phyloP scores from a whole-genome alignment of 2,797 vertebrate species.

The Tamandua tetradactyla region DNA sequence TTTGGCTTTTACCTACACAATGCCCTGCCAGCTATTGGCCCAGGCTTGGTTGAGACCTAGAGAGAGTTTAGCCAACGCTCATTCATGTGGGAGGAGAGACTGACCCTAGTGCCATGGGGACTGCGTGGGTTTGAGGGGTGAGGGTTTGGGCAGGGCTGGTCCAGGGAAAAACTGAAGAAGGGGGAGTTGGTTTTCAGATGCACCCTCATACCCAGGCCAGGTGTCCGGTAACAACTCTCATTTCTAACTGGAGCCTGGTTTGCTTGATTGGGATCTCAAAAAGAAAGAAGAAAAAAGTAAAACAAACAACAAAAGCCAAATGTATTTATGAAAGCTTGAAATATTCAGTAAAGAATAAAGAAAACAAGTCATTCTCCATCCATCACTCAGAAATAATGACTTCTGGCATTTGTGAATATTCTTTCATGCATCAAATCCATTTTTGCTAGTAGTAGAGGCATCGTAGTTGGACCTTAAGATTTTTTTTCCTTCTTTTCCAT shows the following conservation, averaged over 20 bases:
- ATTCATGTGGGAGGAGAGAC: background rate
- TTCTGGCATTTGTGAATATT: background rate
- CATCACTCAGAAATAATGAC: background rate
- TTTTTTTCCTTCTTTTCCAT: background rate
- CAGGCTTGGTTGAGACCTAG: slow-evolving; percentile 20
- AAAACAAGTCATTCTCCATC: background rate
- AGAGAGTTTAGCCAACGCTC: slow-evolving; percentile 13
- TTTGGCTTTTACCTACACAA: slow-evolving; percentile 71
- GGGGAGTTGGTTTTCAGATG: background rate
- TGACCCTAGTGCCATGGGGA: background rate
- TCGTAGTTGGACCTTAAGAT: background rate
- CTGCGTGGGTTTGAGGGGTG: background rate
- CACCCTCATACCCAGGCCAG: rapidly evolving
- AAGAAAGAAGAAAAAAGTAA: background rate
- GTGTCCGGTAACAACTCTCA: background rate
- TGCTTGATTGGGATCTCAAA: background rate
- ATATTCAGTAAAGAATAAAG: slow-evolving; percentile 25
- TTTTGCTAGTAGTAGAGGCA: background rate
- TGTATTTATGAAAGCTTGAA: background rate
- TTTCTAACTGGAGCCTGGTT: background rate
- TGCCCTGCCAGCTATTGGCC: slow-evolving; percentile 62
- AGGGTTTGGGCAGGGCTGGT: background rate
- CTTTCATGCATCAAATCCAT: background rate
- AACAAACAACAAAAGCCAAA: background rate
- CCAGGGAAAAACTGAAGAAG: background rate